Conservation (phyloP, 2,888 invertebrate genomes). For the Tiliacea citrago region DNA sequence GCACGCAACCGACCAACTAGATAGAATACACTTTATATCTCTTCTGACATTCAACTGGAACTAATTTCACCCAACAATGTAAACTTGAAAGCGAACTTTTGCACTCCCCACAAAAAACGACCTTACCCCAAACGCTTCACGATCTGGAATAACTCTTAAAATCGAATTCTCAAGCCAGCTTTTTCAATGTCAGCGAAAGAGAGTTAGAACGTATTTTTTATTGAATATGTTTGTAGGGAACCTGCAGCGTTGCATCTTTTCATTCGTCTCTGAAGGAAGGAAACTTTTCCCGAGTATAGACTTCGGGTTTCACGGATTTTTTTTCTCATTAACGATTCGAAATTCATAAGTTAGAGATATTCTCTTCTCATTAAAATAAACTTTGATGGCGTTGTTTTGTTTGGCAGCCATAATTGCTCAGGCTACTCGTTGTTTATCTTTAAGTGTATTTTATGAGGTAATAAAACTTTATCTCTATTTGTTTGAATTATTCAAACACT, state of each 20-base stretch:
- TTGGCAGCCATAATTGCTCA: constrained; percentile 34
- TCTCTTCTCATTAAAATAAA: constrained; percentile 71
- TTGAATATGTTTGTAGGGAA: constrained; percentile 54
- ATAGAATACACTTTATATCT: constrained; percentile 76
- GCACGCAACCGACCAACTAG: constrained; percentile 64
- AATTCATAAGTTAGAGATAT: constrained; percentile 73
- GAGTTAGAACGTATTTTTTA: constrained; percentile 55
- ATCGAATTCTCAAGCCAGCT: constrained; percentile 51
- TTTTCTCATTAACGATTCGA: constrained; percentile 78
- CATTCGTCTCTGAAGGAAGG: constrained; percentile 71
- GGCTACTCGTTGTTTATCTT: constrained; percentile 31
- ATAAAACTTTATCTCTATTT: constrained; percentile 45
- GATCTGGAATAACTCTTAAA: constrained; percentile 66
- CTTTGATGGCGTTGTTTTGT: constrained; percentile 50
- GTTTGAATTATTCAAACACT: constrained; percentile 35
- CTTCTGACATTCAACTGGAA: constrained; percentile 81
- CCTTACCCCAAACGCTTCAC: constrained; percentile 33
- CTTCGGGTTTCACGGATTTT: constrained; percentile 66
- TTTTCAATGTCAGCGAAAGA: constrained; percentile 52
- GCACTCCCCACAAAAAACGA: constrained; percentile 48
- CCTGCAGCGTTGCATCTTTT: constrained; percentile 80
- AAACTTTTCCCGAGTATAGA: constrained; percentile 75
- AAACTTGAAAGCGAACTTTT: constrained; percentile 78
- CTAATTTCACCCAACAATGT: constrained; percentile 83
- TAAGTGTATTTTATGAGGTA: constrained; percentile 34